Evolutionary conservation across 35 echinoderm and acorn worm species (phyloP).

Genomic region (Anneissia japonica): DNA sequence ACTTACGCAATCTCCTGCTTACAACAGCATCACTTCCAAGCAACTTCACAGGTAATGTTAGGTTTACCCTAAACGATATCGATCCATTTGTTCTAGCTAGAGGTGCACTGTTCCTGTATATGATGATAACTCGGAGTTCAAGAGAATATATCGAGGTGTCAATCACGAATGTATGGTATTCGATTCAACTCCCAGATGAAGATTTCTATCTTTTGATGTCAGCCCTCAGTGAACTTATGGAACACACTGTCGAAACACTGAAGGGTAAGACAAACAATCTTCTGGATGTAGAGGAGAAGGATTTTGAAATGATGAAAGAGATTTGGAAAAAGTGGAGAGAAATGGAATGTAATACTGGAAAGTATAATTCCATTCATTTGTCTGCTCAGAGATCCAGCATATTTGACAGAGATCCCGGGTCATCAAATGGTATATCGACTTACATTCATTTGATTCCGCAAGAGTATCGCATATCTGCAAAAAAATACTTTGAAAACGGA

Average conservation of each 20-base stretch:
- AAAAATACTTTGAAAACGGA: background rate
- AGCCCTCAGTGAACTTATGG: background rate
- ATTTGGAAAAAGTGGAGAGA: background rate
- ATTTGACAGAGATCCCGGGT: background rate
- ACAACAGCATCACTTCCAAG: conserved; percentile 50
- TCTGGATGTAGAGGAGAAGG: background rate
- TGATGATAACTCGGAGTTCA: conserved; percentile 16
- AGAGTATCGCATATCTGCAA: background rate
- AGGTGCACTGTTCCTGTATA: conserved; percentile 57
- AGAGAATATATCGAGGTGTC: background rate
- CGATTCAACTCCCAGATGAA: conserved; percentile 23
- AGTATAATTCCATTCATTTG: background rate
- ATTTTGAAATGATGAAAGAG: background rate
- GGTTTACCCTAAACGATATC: conserved; percentile 40
- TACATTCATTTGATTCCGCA: too few relatives aligned
- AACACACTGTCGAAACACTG: background rate
- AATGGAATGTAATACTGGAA: background rate
- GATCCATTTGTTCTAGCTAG: conserved; percentile 50
- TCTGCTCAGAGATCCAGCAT: background rate
- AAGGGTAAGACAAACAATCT: background rate
- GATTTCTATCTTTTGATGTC: conserved; percentile 22
- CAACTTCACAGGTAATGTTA: conserved; percentile 37
- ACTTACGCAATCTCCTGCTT: conserved; percentile 37
- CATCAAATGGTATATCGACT: too few relatives aligned
- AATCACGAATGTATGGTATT: conserved; percentile 42